Percentiles rank a stretch among this genome's conserved stretches.
phyloP scores from a whole-genome alignment of 2,888 invertebrate species.

The Stenoptilia bipunctidactyla region DNA sequence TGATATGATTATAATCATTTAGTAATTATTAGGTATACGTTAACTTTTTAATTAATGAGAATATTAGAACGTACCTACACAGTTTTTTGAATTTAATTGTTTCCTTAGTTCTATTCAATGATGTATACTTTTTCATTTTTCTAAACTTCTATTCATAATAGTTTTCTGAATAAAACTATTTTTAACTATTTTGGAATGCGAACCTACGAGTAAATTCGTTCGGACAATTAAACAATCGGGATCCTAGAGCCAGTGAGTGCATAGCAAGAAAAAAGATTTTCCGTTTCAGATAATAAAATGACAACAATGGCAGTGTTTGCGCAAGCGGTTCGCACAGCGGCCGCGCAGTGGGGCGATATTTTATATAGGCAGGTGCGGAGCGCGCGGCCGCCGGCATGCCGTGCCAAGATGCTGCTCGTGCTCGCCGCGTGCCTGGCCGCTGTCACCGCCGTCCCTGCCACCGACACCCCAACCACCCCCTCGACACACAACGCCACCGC shows the following conservation, averaged over 20 bases:
- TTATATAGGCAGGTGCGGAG: conserved; percentile 55
- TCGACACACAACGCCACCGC: conserved; percentile 45
- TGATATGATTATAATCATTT: too few species aligned
- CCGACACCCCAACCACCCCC: conserved; percentile 23
- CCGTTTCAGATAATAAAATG: conserved; percentile 69
- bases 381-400: conserved; percentile 46
- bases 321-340: conserved; percentile 57
- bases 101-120: too few species aligned
- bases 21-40: too few species aligned
- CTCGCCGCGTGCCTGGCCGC: conserved; percentile 41
- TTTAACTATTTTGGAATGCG: too few species aligned
- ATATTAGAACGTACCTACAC: too few species aligned
- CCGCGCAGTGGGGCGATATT: conserved; percentile 58
- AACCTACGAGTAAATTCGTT: too few species aligned
- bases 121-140: too few species aligned
- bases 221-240: conserved; percentile 65
- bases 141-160: too few species aligned
- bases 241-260: conserved; percentile 46
- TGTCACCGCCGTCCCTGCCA: conserved; percentile 26
- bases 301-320: conserved; percentile 62
- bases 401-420: conserved; percentile 53
- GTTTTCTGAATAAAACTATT: too few species aligned
- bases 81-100: too few species aligned
- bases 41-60: too few species aligned
- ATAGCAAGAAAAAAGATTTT: conserved; percentile 69